Percentiles rank a stretch among this genome's conserved stretches.
These are phyloP conservation scores for Lissonota sp. DNA, from an alignment of 2,888 invertebrate genomes.

Conservation along the genomic window DNA sequence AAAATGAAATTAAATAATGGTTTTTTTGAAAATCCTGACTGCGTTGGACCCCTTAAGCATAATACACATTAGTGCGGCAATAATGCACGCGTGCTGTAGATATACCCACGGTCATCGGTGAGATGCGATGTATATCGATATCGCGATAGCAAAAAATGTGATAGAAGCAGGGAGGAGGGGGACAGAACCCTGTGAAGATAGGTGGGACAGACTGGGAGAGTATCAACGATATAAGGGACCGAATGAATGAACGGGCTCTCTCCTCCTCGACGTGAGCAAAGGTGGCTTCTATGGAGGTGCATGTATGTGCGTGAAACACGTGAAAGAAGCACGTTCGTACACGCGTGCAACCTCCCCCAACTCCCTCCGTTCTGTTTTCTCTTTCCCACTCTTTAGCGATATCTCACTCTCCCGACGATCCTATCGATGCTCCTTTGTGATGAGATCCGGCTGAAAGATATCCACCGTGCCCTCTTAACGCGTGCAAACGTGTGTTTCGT, in stretches of 20 bases:
- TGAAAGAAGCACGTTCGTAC: neutral
- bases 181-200: neutral
- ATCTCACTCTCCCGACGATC: slow-evolving; percentile 74
- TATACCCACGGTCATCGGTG: slow-evolving; percentile 21
- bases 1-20: no score
- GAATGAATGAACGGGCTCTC: slow-evolving; percentile 64
- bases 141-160: slow-evolving; percentile 45
- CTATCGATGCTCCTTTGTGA: slow-evolving; percentile 80
- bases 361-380: neutral
- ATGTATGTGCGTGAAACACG: neutral
- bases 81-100: slow-evolving; percentile 20
- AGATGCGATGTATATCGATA: slow-evolving; percentile 55
- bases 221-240: slow-evolving; percentile 44
- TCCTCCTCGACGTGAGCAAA: slow-evolving; percentile 64
- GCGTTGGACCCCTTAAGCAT: neutral
- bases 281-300: neutral
- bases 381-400: slow-evolving; percentile 48
- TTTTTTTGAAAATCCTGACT: neutral
- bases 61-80: neutral
- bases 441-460: slow-evolving; percentile 80
- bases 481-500: slow-evolving; percentile 36
- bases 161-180: neutral
- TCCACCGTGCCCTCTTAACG: slow-evolving; percentile 67
- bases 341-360: neutral
- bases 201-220: slow-evolving; percentile 27